Evolutionary conservation across 1,140 invertebrate species (phyloP).

Genomic region (Thereuonema tuberculata): DNA sequence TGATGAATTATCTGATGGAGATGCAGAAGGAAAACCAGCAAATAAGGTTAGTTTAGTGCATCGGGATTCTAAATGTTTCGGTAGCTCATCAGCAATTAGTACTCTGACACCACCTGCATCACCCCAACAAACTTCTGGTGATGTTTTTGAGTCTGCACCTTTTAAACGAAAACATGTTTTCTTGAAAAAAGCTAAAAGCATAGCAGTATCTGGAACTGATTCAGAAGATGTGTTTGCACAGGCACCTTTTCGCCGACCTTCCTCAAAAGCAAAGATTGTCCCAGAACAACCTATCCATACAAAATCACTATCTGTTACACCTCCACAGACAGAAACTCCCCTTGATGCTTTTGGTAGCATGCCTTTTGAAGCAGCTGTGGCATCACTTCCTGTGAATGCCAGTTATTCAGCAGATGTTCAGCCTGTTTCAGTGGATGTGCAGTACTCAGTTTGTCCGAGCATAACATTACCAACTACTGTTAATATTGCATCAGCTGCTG

Average conservation of each 20-base stretch:
- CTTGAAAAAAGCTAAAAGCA: slow-evolving; percentile 20
- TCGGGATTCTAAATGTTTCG: background rate
- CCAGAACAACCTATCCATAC: background rate
- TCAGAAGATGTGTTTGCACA: slow-evolving; percentile 52
- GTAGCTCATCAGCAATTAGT: background rate
- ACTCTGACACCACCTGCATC: slow-evolving; percentile 2
- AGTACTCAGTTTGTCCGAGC: too few relatives aligned
- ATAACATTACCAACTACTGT: too few relatives aligned
- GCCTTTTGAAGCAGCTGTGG: background rate
- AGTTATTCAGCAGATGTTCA: too few relatives aligned
- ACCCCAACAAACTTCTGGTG: slow-evolving; percentile 2
- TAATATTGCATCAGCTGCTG: too few relatives aligned
- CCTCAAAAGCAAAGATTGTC: slow-evolving; percentile 19
- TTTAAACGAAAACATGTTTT: slow-evolving; percentile 23
- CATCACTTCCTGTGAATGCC: background rate
- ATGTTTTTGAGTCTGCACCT: slow-evolving; percentile 32
- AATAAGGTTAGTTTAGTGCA: background rate
- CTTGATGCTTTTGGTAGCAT: slow-evolving; percentile 4
- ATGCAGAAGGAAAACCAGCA: background rate
- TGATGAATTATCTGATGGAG: slow-evolving; percentile 45
- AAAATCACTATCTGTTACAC: background rate
- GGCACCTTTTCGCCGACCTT: slow-evolving; percentile 50
- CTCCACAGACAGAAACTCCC: background rate
- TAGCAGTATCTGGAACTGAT: slow-evolving; percentile 13
- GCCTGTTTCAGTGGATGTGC: too few relatives aligned